phyloP scores from a whole-genome alignment of 2,113 vertebrate genomes.

The Hippopotamus amphibius region DNA sequence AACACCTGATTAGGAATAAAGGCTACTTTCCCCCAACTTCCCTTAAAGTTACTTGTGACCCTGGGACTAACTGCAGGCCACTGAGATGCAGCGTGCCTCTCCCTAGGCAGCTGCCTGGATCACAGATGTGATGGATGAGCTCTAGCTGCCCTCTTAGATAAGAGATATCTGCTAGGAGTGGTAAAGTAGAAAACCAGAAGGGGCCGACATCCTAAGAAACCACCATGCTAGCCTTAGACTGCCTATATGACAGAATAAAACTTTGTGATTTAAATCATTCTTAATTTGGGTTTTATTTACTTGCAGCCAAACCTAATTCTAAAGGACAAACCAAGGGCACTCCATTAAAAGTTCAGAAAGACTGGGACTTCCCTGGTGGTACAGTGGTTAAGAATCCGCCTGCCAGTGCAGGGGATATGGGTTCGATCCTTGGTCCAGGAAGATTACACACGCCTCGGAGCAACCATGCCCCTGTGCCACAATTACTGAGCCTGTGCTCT shows the following conservation, averaged over 20 bases:
- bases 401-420: no score
- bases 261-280: neutral
- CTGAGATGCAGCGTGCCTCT: neutral
- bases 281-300: slow-evolving; percentile 59
- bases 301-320: neutral
- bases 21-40: neutral
- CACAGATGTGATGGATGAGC: neutral
- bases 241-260: neutral
- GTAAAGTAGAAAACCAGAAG: neutral
- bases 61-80: neutral
- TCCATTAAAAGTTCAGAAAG: neutral
- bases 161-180: neutral
- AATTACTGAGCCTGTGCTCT: no score
- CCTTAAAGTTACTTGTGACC: neutral
- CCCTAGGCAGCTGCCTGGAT: neutral
- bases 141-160: neutral
- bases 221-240: neutral
- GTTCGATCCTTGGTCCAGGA: no score
- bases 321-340: neutral
- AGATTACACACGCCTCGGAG: no score
- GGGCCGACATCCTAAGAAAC: neutral
- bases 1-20: neutral
- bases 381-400: no score
- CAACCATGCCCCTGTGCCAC: no score
- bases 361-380: no score